Base-by-base conservation (phyloP, 2,113 vertebrate species). In the Tinamus guttatus region DNA sequence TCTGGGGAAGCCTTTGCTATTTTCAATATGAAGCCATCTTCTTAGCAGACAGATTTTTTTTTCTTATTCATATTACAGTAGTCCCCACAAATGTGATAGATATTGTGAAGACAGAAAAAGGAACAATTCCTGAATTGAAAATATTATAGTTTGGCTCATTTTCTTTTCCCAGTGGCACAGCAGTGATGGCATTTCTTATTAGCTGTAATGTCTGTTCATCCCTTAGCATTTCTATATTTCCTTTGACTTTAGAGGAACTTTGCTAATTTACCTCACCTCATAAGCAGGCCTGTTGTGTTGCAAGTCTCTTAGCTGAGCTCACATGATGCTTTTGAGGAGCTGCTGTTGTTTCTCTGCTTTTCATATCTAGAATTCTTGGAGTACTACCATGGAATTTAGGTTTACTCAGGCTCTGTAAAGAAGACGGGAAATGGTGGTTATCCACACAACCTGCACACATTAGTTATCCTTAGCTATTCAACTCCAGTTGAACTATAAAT, bases 91-190 rank as follows among this genome's bases (percentile, higher is more conserved):
- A 85, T 64, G 3, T 56, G 54, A 45, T 36, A 85, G 25, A n/a
- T 71, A 69, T 14, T 62, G 19, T 73, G 30, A 19, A 80, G 63
- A 7, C 13, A 80, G 32, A 34, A 93, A 91, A 80, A 60, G 10
- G 13, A 82, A 47, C 3, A 60, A 28, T 40, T 64, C 25, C 9
- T 58, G 38, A 68, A 56, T 1, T 64, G 12, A 73, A 82, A 76
- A 65, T 45, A 24, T 80, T 54, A 45, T 0, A 22, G 1, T 52
- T 82, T 62, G 82, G 18, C 13, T 76, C 16, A 9, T 88, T 56
- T 88, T 70, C 12, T 87, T 51, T 71, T 68, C 36, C 34, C 1
- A 2, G 52, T 10, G 1, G 1, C 47, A 52, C 0, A 0, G 9
- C 7, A 54, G 16, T 17, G 24, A 79, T n/a, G 24, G 2, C 1